Evolutionary conservation across 2,888 invertebrate species (phyloP), one percentile per base, ranked within the genome.

Genomic region (Gortyna flavago): DNA sequence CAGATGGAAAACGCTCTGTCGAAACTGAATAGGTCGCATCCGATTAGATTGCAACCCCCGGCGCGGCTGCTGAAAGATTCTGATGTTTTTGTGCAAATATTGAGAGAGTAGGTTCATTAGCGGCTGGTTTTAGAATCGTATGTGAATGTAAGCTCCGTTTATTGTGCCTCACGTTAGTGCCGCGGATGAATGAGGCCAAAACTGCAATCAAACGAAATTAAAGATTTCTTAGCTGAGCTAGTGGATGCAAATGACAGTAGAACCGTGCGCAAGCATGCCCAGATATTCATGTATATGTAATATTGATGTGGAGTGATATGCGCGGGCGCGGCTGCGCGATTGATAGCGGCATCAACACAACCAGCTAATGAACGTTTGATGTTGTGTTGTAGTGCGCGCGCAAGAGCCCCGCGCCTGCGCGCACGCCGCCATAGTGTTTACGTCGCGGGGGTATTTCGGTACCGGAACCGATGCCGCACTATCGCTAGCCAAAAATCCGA

Each of bases 361-460:
- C 67, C 62, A 79, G 72, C 79, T 77, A 82, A 83, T 85, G 80
- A 80, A 74, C 83, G 83, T 75, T 80, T 80, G 77, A 75, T 84
- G 87, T 85, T 81, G 83, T 87, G 79, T 62, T 84, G 83, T 74
- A 68, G 81, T 57, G 80, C 67, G 80, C 71, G 84, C 84, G 78
- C 68, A 25, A 7, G n/a, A n/a, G 84, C 86, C 38, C 72, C 73
- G 85, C 87, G 88, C 77, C 79, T 82, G 87, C 88, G 87, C 87
- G 77, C 79, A 59, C 62, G 54, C 75, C 82, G 79, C 83, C 89
- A 88, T 87, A 75, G 80, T 95, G 95, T 95, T 95, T 94, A 94
- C 94, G 94, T 93, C 93, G 95, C 90, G 89, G 89, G 92, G 80
- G 92, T 96, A 95, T 96, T 95, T 95, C 93, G 87, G 95, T 93